A percentile compares a stretch with the other conserved stretches of the same genome.
phyloP scores from a whole-genome alignment of 2,113 vertebrate species.

The Paracanthobrama guichenoti region DNA sequence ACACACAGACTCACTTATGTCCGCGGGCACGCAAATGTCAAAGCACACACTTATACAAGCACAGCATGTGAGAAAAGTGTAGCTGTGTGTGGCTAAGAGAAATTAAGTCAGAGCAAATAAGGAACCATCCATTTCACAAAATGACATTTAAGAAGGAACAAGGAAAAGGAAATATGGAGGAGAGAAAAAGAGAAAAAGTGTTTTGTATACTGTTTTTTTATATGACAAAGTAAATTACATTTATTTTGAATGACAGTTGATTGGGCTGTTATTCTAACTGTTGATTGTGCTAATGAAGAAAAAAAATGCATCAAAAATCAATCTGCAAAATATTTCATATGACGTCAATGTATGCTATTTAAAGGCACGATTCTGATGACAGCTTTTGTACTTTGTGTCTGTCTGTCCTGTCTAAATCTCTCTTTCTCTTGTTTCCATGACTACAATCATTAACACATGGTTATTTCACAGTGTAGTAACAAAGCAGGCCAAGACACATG shows the following conservation, averaged over 20 bases:
- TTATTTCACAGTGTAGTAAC: conserved; percentile 41
- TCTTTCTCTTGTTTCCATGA: conserved; percentile 46
- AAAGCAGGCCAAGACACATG: conserved; percentile 30
- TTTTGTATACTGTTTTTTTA: background rate
- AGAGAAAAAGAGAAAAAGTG: background rate
- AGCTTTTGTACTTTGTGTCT: conserved; percentile 24
- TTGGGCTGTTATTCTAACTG: background rate
- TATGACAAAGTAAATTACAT: background rate
- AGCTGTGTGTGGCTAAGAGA: background rate
- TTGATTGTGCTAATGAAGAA: background rate
- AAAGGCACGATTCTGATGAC: background rate
- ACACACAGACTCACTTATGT: conserved; percentile 14
- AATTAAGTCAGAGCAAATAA: background rate
- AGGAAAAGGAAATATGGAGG: background rate
- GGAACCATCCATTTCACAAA: background rate
- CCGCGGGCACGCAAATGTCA: background rate
- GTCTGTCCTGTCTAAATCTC: conserved; percentile 33
- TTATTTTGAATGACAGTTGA: conserved; percentile 1
- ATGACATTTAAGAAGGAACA: background rate
- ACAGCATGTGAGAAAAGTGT: background rate
- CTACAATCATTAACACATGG: conserved; percentile 47
- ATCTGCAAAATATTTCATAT: background rate
- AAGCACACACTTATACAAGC: conserved; percentile 33
- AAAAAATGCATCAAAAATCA: background rate
- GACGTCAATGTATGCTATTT: conserved; percentile 25